These are phyloP conservation scores for Aproaerema taeniolella DNA, from an alignment of 2,888 invertebrate species.

Conservation along the genomic window DNA sequence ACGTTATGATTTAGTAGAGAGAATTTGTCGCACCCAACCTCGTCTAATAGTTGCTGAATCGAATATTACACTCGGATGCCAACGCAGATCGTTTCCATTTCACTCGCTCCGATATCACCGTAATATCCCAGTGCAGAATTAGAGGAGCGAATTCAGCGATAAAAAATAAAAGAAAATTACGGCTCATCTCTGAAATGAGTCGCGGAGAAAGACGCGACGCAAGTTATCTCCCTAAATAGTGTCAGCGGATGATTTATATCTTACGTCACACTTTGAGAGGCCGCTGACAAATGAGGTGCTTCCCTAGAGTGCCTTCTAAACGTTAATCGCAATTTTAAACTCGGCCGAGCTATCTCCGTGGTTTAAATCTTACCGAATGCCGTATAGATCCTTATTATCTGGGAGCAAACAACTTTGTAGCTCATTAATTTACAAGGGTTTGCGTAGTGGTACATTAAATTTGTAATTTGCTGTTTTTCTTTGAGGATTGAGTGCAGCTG, in stretches of 20 bases:
- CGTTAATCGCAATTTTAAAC: slow-evolving; percentile 42
- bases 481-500: slow-evolving; percentile 23
- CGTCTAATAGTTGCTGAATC: slow-evolving; percentile 47
- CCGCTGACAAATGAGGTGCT: slow-evolving; percentile 44
- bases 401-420: slow-evolving; percentile 30
- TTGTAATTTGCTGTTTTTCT: slow-evolving; percentile 19
- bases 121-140: slow-evolving; percentile 23
- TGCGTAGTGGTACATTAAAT: slow-evolving; percentile 17
- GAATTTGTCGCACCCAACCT: slow-evolving; percentile 41
- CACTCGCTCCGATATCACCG: slow-evolving; percentile 23
- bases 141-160: slow-evolving; percentile 22
- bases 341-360: slow-evolving; percentile 25
- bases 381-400: slow-evolving; percentile 26
- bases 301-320: slow-evolving; percentile 20
- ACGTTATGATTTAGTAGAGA: slow-evolving; percentile 45
- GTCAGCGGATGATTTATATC: slow-evolving; percentile 44
- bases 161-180: slow-evolving; percentile 35
- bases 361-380: slow-evolving; percentile 22
- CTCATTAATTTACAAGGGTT: slow-evolving; percentile 26
- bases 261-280: slow-evolving; percentile 32
- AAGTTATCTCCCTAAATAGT: slow-evolving; percentile 50
- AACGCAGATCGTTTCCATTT: slow-evolving; percentile 28
- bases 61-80: slow-evolving; percentile 35
- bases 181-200: slow-evolving; percentile 33
- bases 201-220: slow-evolving; percentile 27